Evolutionary conservation across 2,888 invertebrate species (phyloP), one percentile per base, ranked within the genome.

Genomic region (Eupithecia inturbata): DNA sequence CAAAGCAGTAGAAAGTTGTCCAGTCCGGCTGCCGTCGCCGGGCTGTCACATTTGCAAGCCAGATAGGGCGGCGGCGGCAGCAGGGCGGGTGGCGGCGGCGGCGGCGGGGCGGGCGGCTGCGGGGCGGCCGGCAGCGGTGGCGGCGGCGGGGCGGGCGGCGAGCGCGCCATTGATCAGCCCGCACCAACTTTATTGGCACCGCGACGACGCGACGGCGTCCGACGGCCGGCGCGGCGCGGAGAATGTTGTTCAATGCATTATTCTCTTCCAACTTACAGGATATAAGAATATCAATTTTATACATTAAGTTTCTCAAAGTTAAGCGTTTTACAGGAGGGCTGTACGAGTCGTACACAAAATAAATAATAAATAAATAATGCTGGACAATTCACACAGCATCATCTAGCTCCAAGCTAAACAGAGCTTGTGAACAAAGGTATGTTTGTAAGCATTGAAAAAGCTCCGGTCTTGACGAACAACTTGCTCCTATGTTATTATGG

Each of bases 151-250:
- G 31, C 3, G 3, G 41, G 7, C 45, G 45, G 9, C n/a, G 45
- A n/a, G 9, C 3, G n/a, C 5, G 19, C 45, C 53, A 22, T 53
- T 10, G 22, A 53, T 53, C 53, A 53, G 22, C 22, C 22, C 53
- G 53, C 22, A 6, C 53, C 53, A 53, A 53, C 22, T 53, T 53
- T 53, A 53, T 53, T 53, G 53, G 53, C 53, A 53, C 22, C 53
- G 53, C 22, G 53, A 22, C 53, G 53, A 49, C 49, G 19, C n/a
- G 45, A n/a, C 22, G 10, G 53, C 53, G 53, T 22, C 22, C 19
- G 45, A n/a, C 19, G 6, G 6, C 41, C 19, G 39, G 14, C 14
- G 39, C 6, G 41, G n/a, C 53, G 22, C 53, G 53, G 53, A n/a
- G n/a, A n/a, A 53, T 53, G 22, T 22, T 10, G 53, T 22, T 22